Percentiles rank a stretch among this genome's conserved stretches.
These are phyloP conservation scores for Synanceia verrucosa DNA, from an alignment of 2,797 vertebrate species.

Conservation along the genomic window DNA sequence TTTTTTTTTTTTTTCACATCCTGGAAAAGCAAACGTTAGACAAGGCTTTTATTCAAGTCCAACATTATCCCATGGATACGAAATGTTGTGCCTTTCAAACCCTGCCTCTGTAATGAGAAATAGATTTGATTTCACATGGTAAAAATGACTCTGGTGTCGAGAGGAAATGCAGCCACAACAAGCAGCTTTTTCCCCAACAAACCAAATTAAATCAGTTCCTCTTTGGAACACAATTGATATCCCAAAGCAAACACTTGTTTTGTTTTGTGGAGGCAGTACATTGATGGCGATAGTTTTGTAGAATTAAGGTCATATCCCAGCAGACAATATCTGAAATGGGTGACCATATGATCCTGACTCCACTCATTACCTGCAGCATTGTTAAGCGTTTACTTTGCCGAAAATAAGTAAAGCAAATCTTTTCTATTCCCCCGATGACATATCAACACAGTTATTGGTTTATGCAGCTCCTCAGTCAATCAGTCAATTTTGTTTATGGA, in stretches of 20 bases:
- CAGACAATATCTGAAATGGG: slow-evolving; percentile 51
- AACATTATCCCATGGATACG: slow-evolving; percentile 44
- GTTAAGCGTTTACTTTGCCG: slow-evolving; percentile 56
- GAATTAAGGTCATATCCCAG: slow-evolving; percentile 49
- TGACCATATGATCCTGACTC: slow-evolving; percentile 66
- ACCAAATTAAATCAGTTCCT: slow-evolving; percentile 48
- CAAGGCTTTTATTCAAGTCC: slow-evolving; percentile 43
- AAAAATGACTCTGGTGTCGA: slow-evolving; percentile 46
- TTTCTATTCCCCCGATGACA: slow-evolving; percentile 40
- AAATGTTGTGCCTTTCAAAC: slow-evolving; percentile 39
- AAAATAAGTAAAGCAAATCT: slow-evolving; percentile 65
- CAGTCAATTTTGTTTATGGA: not conserved
- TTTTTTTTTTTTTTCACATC: not conserved
- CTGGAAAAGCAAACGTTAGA: slow-evolving; percentile 44
- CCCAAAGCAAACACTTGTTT: slow-evolving; percentile 29
- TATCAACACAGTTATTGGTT: slow-evolving; percentile 50
- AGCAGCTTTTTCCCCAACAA: slow-evolving; percentile 28
- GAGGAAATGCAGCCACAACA: slow-evolving; percentile 40
- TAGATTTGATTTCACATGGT: slow-evolving; percentile 64
- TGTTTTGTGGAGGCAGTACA: not conserved
- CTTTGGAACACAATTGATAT: slow-evolving; percentile 21
- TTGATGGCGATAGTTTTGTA: slow-evolving; percentile 27
- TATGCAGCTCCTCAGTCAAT: slow-evolving; percentile 29
- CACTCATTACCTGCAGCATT: slow-evolving; percentile 63
- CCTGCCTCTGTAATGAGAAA: slow-evolving; percentile 66